These are phyloP conservation scores for Thyatira batis DNA, from an alignment of 2,888 invertebrate species.

Conservation along the genomic window DNA sequence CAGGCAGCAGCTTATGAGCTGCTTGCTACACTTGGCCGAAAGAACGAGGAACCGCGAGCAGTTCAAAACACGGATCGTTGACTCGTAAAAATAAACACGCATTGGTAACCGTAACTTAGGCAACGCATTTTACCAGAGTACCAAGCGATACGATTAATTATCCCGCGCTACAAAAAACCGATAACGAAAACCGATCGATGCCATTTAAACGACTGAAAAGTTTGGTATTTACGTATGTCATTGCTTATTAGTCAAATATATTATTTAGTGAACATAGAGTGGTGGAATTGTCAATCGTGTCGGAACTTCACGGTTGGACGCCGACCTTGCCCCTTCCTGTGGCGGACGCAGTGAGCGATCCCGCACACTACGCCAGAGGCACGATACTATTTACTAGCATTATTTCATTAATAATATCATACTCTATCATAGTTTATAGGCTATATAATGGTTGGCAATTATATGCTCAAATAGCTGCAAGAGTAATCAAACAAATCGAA, in stretches of 20 bases:
- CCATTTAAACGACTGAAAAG: background rate
- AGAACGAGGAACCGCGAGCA: slow-evolving; percentile 44
- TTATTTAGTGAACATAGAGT: slow-evolving; percentile 1
- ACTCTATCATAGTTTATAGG: background rate
- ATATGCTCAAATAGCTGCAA: background rate
- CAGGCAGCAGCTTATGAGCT: slow-evolving; percentile 33
- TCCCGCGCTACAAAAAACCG: background rate
- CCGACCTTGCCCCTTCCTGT: slow-evolving; percentile 79
- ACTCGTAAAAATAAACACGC: slow-evolving; percentile 64
- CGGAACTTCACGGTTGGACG: slow-evolving; percentile 75
- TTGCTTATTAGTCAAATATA: background rate
- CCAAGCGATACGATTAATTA: background rate
- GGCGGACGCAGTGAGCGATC: slow-evolving; percentile 43
- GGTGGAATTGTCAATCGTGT: slow-evolving; percentile 58
- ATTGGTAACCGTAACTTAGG: slow-evolving; percentile 34
- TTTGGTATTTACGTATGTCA: background rate
- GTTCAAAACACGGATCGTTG: slow-evolving; percentile 53
- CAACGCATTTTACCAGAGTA: slow-evolving; percentile 8
- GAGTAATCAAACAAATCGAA: background rate
- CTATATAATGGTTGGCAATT: background rate
- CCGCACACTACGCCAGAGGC: slow-evolving; percentile 31
- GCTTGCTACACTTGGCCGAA: slow-evolving; percentile 33
- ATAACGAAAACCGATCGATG: background rate
- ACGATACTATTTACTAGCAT: background rate
- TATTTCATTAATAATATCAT: background rate